Conservation (phyloP, 2,888 invertebrate genomes). For the Ceraclea dissimilis region DNA sequence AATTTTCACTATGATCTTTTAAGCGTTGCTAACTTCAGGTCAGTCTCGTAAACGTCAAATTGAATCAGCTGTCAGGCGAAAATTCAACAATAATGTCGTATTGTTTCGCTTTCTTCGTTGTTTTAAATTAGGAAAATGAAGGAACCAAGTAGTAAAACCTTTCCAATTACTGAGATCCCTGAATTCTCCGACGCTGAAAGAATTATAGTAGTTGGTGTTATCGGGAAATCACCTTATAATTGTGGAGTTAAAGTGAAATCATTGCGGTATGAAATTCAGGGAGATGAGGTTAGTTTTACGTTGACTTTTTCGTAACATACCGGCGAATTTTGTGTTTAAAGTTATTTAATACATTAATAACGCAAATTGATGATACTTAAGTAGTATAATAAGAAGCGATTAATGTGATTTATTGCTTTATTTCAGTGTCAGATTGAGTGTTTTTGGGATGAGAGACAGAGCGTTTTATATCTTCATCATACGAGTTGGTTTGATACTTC, state of each 20-base stretch:
- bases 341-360: too few relatives aligned
- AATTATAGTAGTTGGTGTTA: constrained; percentile 62
- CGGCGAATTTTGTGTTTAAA: neutral
- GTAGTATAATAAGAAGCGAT: too few relatives aligned
- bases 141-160: constrained; percentile 11
- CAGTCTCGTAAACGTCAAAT: too few relatives aligned
- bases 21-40: too few relatives aligned
- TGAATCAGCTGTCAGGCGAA: too few relatives aligned
- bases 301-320: neutral
- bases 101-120: too few relatives aligned
- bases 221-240: constrained; percentile 62
- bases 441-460: constrained; percentile 48
- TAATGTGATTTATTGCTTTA: too few relatives aligned
- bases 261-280: constrained; percentile 44
- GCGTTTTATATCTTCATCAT: constrained; percentile 49
- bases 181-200: constrained; percentile 38
- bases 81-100: too few relatives aligned
- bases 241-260: constrained; percentile 59
- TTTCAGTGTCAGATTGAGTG: constrained; percentile 51
- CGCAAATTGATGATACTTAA: too few relatives aligned
- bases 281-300: constrained; percentile 34
- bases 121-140: neutral
- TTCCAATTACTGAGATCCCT: constrained; percentile 18
- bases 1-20: too few relatives aligned
- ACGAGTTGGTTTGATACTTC: constrained; percentile 42